Evolutionary conservation across 2,113 vertebrate genomes (phyloP).

Genomic region (Larimichthys polyactis): DNA sequence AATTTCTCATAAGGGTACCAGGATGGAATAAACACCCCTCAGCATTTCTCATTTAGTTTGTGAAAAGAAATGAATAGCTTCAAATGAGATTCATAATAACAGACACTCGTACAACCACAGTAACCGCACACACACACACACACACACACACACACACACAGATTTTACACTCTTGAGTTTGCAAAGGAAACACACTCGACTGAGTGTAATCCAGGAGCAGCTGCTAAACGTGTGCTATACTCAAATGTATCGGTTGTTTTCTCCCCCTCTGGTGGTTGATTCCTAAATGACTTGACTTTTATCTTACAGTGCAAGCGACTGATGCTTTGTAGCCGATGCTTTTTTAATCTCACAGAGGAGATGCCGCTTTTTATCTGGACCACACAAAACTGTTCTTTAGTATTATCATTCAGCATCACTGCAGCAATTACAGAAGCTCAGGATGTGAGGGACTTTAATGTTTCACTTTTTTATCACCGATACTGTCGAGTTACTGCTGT

Average conservation of each 20-base stretch:
- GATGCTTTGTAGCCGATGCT: constrained; percentile 50
- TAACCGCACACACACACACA: background rate
- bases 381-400: constrained; percentile 43
- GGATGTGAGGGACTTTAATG: constrained; percentile 38
- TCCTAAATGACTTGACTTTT: constrained; percentile 59
- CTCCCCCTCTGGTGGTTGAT: constrained; percentile 32
- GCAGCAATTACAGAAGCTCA: constrained; percentile 49
- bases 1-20: constrained; percentile 49
- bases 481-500: constrained; percentile 23
- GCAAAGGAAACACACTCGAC: background rate
- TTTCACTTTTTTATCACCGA: constrained; percentile 39
- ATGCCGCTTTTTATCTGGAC: constrained; percentile 56
- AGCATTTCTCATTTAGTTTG: constrained; percentile 72
- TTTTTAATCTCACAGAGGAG: constrained; percentile 40
- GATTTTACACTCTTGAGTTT: constrained; percentile 16
- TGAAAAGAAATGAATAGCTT: constrained; percentile 72
- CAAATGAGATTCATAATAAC: constrained; percentile 70
- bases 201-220: constrained; percentile 48
- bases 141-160: constrained; percentile 9
- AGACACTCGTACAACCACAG: background rate
- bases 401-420: constrained; percentile 49
- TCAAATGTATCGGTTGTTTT: constrained; percentile 38
- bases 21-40: constrained; percentile 66
- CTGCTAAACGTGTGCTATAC: constrained; percentile 55
- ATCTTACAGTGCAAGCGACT: constrained; percentile 39